phyloP scores from a whole-genome alignment of 2,797 vertebrate genomes.

The Hydrophis major region DNA sequence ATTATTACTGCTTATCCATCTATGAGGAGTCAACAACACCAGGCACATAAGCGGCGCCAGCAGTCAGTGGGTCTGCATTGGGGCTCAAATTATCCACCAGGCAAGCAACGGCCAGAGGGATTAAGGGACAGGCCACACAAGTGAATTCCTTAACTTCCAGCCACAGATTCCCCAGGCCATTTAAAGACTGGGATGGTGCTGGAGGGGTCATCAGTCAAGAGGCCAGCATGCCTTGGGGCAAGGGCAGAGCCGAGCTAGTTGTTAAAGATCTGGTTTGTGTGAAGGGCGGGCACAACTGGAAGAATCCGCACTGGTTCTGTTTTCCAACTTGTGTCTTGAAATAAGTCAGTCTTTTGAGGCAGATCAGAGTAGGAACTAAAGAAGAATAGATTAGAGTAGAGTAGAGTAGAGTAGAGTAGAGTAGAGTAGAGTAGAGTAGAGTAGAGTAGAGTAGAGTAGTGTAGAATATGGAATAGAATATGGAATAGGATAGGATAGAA shows the following conservation, averaged over 20 bases:
- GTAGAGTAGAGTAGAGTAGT: no score
- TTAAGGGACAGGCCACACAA: slow-evolving; percentile 17
- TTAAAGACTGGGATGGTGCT: slow-evolving; percentile 35
- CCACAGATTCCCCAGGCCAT: slow-evolving; percentile 64
- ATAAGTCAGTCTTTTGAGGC: background rate
- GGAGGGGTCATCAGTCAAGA: background rate
- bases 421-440: no score
- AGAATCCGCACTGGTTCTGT: background rate
- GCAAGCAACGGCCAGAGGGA: background rate
- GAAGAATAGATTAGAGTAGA: no score
- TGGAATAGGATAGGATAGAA: no score
- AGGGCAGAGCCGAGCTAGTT: background rate
- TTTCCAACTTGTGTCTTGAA: background rate
- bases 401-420: no score
- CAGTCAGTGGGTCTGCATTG: slow-evolving; percentile 69
- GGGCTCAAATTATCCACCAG: slow-evolving; percentile 54
- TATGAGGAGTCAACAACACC: slow-evolving; percentile 76
- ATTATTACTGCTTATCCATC: slow-evolving; percentile 84
- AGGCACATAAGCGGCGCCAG: slow-evolving; percentile 65
- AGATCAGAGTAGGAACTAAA: background rate
- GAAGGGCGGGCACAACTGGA: background rate
- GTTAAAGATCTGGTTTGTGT: background rate
- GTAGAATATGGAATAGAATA: no score
- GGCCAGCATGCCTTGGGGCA: background rate
- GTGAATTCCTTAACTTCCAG: slow-evolving; percentile 67